Base-by-base conservation (phyloP, 2,797 vertebrate genomes). In the Artibeus jamaicensis region DNA sequence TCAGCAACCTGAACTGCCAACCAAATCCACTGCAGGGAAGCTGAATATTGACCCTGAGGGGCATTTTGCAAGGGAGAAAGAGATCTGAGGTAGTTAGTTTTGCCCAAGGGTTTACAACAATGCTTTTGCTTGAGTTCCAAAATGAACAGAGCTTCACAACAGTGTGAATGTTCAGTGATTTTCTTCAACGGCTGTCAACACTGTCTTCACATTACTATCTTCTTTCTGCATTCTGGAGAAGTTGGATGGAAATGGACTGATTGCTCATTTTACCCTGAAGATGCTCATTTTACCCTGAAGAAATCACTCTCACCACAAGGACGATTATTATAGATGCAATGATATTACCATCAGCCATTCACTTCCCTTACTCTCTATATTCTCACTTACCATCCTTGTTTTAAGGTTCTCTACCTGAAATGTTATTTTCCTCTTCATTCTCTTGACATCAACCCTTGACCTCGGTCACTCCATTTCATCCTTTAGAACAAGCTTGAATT, bases 131-230 rank as follows among this genome's bases (percentile, higher is more conserved):
- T 81, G 68, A 89, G 83, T 84, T 95, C n/a, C 86, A 95, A 81
- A 93, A 85, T 85, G 84, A 96, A 48, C 68, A 95, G 34, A 96
- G 37, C 48, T 96, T 96, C 73, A 57, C 21, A 89, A 93, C 53
- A 91, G 78, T 4, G 26, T 48, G 68, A 78, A 48, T 68, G 15
- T 32, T 86, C 50, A 89, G 68, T 3, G 24, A 59, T 39, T 92
- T 91, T 90, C 79, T 83, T 95, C 86, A 93, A 84, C 94, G 91
- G 53, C 42, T 76, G 32, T 89, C 39, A 50, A 37, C 3, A 15
- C 10, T 87, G 42, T 76, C 32, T 87, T 94, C 24, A 9, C 19
- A 26, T 88, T 92, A 34, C 12, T 26, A 29, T 37, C 37, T 86
- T 77, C 19, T 46, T 96, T 89, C 19, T 16, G 93, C 22, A 48